A percentile compares a stretch with the other conserved stretches of the same genome.
phyloP scores from a whole-genome alignment of 2,888 invertebrate species.

The Diploptera punctata region DNA sequence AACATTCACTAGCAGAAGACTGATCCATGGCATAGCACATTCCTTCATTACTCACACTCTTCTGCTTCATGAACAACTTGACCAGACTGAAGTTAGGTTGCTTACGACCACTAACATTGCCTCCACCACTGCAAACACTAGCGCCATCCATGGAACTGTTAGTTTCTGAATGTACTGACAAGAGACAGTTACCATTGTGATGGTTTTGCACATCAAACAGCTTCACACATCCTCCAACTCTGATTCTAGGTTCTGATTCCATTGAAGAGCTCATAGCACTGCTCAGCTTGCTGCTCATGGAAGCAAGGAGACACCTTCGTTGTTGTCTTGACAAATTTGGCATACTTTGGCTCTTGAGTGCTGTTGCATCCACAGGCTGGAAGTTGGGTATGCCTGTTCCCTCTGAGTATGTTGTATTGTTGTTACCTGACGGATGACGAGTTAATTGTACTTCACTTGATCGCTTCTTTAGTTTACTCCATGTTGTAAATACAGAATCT shows the following conservation, averaged over 20 bases:
- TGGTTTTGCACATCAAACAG: slow-evolving; percentile 51
- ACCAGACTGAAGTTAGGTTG: slow-evolving; percentile 62
- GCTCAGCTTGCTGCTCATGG: slow-evolving; percentile 32
- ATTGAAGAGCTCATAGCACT: slow-evolving; percentile 37
- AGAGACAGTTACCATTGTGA: slow-evolving; percentile 41
- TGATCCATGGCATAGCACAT: slow-evolving; percentile 76
- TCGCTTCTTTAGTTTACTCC: slow-evolving; percentile 84
- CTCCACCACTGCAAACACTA: slow-evolving; percentile 52
- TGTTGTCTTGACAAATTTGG: slow-evolving; percentile 66
- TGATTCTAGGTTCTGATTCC: slow-evolving; percentile 22
- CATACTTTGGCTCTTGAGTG: slow-evolving; percentile 75
- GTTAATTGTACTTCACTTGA: slow-evolving; percentile 66
- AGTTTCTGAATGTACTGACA: slow-evolving; percentile 43
- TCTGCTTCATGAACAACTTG: slow-evolving; percentile 88
- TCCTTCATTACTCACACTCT: slow-evolving; percentile 81
- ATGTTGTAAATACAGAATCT: slow-evolving; percentile 87
- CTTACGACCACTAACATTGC: slow-evolving; percentile 48
- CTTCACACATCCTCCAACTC: slow-evolving; percentile 45
- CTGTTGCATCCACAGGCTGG: slow-evolving; percentile 34
- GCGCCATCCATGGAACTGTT: slow-evolving; percentile 39
- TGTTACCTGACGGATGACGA: slow-evolving; percentile 80
- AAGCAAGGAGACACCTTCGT: slow-evolving; percentile 23
- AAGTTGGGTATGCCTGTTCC: background rate
- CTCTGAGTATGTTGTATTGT: slow-evolving; percentile 64
- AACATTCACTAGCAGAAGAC: slow-evolving; percentile 74